Base-by-base conservation (phyloP, 2,888 invertebrate species). In the Dryobota labecula region DNA sequence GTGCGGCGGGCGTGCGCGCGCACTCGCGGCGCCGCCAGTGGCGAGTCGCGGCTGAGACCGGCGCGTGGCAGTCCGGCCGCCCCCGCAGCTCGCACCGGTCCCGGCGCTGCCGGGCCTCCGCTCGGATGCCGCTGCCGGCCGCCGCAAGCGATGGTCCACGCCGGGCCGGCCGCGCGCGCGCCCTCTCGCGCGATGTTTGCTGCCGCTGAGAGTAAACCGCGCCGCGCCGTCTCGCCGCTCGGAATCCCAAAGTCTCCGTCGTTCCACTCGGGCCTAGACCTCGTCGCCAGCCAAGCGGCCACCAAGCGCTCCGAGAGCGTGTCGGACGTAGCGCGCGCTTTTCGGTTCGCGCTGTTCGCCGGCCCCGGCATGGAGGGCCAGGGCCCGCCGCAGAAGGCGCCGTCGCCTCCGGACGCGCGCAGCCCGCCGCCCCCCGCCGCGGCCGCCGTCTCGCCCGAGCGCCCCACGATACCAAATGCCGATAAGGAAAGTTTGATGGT, bases 161-260 rank as follows among this genome's bases (percentile, higher is more conserved):
- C 96, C 94, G 95, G 96, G 94, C 95, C 94, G 94, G 94, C 95
- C 94, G 94, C 95, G 93, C 95, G 95, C 93, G 95, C 95, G 94
- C 94, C 94, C 92, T 92, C 93, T 89, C 94, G 95, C 94, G 95
- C 95, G 89, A 95, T 95, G 95, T 96, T 96, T 91, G 89, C 94
- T 93, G 94, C 95, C 94, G 93, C 94, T 93, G 95, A 95, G 92
- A 90, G 90, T 85, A 95, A 95, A 90, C 94, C 96, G 91, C 95
- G 95, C 84, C 96, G 95, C 90, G 94, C 95, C 91, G 96, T 96
- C 91, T 96, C 96, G 90, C 96, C 97, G 87, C 96, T 97, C 92
- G 98, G 98, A 84, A 97, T 98, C 90, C 98, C 98, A 86, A 98
- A 98, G 94, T 98, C 98, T 88, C 98, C 98, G 84, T 98, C 98